These are phyloP conservation scores for Symphodus melops DNA, from an alignment of 2,113 vertebrate species.

Conservation along the genomic window DNA sequence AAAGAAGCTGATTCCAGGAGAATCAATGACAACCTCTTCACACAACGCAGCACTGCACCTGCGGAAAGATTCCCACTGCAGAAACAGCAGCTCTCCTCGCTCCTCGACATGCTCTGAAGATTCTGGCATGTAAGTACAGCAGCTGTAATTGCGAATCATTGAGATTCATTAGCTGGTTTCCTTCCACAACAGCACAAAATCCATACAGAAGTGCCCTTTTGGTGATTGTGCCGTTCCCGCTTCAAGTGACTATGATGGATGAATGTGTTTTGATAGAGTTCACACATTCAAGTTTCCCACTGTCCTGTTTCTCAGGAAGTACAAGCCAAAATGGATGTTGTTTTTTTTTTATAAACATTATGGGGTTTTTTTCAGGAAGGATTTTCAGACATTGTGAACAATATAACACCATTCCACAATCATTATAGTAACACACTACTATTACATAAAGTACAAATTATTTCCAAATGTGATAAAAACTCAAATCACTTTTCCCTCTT, in stretches of 20 bases:
- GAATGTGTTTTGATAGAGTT: slow-evolving; percentile 47
- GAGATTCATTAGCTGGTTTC: slow-evolving; percentile 71
- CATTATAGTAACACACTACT: too few species aligned
- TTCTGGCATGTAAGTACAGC: slow-evolving; percentile 59
- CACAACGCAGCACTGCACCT: slow-evolving; percentile 34
- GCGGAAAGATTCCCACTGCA: slow-evolving; percentile 28
- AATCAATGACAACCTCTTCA: slow-evolving; percentile 52
- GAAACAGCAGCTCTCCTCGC: slow-evolving; percentile 10
- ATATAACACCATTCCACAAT: not conserved
- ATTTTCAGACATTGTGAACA: slow-evolving; percentile 6
- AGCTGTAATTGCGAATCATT: slow-evolving; percentile 69
- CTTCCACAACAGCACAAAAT: slow-evolving; percentile 58
- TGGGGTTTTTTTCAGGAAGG: slow-evolving; percentile 6
- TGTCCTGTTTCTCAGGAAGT: slow-evolving; percentile 8
- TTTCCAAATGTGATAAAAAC: slow-evolving; percentile 37
- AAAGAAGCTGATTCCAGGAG: slow-evolving; percentile 33
- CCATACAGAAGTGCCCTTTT: slow-evolving; percentile 64
- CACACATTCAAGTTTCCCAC: slow-evolving; percentile 32
- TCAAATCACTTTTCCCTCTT: slow-evolving; percentile 16
- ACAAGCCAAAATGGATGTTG: slow-evolving; percentile 9
- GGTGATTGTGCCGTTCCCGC: slow-evolving; percentile 23
- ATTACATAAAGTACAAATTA: not conserved
- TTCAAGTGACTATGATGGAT: slow-evolving; percentile 65
- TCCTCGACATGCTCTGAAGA: slow-evolving; percentile 42
- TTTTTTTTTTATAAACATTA: slow-evolving; percentile 16